Evolutionary conservation across 2,888 invertebrate species (phyloP), one percentile per base, ranked within the genome.

Genomic region (Phorcus lineatus): DNA sequence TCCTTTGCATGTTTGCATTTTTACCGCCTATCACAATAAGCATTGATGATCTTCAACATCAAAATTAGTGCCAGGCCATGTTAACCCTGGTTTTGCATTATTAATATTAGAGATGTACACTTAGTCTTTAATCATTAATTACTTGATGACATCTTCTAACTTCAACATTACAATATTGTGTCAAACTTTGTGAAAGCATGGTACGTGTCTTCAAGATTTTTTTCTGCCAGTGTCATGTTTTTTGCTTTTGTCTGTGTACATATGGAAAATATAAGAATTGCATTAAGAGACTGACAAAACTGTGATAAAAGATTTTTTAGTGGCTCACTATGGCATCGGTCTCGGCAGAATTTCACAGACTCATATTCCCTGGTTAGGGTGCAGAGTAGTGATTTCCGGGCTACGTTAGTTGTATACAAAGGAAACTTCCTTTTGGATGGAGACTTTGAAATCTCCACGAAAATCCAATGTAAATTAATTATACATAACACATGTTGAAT

Each of bases 271-370:
- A 31, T 19, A 40, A 70, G 70, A 36, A 36, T 70, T 19, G 28
- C 40, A 70, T 28, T 28, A 24, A 47, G 74, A 74, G 74, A 74
- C 74, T 74, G 74, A 74, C 40, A 24, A 74, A 40, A 40, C 70
- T 74, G 74, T 74, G 74, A 74, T 74, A 74, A 24, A 55, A 76
- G 22, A 28, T 22, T 74, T 74, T 31, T 76, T 76, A 28, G 24
- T 53, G 54, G 24, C 76, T 31, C 76, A 76, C 76, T 31, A 55
- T 76, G 76, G 22, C 55, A 54, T 31, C 78, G 52, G 67, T 78
- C 67, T 53, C 66, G 74, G 79, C 79, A 79, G 79, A 79, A 79
- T 79, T 79, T 79, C 79, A 79, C 79, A 79, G 79, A 79, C 79
- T 53, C 66, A 40, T n/a, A 67, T 22, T 28, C 78, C 53, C 57